These are phyloP conservation scores for Oxygymnocypris stewartii DNA, from an alignment of 2,113 vertebrate genomes.

Conservation along the genomic window DNA sequence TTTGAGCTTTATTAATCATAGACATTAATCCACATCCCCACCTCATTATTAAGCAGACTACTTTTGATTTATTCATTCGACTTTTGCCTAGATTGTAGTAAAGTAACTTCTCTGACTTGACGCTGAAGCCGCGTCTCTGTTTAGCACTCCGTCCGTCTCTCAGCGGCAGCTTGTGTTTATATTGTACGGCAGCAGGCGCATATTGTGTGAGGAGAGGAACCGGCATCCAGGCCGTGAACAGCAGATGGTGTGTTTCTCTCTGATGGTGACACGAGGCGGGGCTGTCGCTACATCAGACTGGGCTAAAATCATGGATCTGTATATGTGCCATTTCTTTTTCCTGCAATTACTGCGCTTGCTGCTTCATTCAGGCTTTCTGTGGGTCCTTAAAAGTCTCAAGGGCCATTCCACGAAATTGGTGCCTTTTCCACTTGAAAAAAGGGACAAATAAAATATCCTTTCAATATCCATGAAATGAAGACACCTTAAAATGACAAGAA, in stretches of 20 bases:
- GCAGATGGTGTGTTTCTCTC: slow-evolving; percentile 37
- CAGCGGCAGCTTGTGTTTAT: slow-evolving; percentile 15
- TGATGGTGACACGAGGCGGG: slow-evolving; percentile 25
- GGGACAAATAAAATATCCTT: too few species aligned
- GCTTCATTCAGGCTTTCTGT: not conserved
- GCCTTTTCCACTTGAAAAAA: too few species aligned
- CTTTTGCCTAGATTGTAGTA: too few species aligned
- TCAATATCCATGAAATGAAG: too few species aligned
- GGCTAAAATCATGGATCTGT: not conserved
- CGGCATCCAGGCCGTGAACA: slow-evolving; percentile 13
- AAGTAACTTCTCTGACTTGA: too few species aligned
- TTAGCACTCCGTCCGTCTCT: not conserved
- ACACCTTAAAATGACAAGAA: too few species aligned
- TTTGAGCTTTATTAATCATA: too few species aligned
- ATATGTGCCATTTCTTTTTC: slow-evolving; percentile 31
- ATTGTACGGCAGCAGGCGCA: not conserved
- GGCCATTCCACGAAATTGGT: too few species aligned
- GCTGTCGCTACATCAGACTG: not conserved
- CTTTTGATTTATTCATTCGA: not conserved
- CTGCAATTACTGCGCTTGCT: slow-evolving; percentile 21
- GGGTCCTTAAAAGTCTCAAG: too few species aligned
- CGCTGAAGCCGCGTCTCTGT: not conserved
- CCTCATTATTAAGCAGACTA: not conserved
- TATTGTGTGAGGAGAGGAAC: slow-evolving; percentile 15
- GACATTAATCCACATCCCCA: too few species aligned